Conservation (phyloP, 1,140 invertebrate species). For the Goniozus legneri region DNA sequence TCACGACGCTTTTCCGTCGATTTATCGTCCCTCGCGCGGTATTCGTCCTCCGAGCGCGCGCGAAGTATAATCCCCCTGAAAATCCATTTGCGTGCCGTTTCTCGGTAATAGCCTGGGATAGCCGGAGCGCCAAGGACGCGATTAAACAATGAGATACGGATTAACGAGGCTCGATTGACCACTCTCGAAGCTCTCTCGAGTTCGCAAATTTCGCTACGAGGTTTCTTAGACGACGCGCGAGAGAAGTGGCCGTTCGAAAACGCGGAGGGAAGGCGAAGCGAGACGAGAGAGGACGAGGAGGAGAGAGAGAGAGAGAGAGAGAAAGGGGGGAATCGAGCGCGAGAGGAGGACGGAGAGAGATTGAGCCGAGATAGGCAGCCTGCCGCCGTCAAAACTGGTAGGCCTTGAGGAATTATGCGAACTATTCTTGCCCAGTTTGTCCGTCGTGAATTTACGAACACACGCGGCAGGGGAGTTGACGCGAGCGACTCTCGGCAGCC, state of each 20-base stretch:
- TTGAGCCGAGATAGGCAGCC: slow-evolving; percentile 49
- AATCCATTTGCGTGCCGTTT: not conserved
- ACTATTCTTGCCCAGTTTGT: slow-evolving; percentile 50
- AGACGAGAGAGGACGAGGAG: slow-evolving; percentile 6
- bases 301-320: slow-evolving; percentile 22
- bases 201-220: not conserved
- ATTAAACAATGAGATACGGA: not conserved
- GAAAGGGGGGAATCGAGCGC: slow-evolving; percentile 7
- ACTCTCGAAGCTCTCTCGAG: not conserved
- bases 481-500: slow-evolving; percentile 28
- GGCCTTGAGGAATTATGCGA: slow-evolving; percentile 55
- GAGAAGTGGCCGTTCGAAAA: not conserved
- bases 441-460: slow-evolving; percentile 47
- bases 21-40: not conserved
- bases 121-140: not conserved
- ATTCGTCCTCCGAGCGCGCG: not conserved
- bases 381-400: slow-evolving; percentile 53
- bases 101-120: not conserved
- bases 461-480: no score
- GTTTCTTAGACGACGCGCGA: not conserved
- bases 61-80: not conserved
- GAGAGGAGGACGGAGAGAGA: slow-evolving; percentile 28
- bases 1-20: not conserved
- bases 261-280: not conserved
- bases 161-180: not conserved